These are phyloP conservation scores for Urocynchramus pylzowi DNA, from an alignment of 2,113 vertebrate genomes.

Conservation along the genomic window DNA sequence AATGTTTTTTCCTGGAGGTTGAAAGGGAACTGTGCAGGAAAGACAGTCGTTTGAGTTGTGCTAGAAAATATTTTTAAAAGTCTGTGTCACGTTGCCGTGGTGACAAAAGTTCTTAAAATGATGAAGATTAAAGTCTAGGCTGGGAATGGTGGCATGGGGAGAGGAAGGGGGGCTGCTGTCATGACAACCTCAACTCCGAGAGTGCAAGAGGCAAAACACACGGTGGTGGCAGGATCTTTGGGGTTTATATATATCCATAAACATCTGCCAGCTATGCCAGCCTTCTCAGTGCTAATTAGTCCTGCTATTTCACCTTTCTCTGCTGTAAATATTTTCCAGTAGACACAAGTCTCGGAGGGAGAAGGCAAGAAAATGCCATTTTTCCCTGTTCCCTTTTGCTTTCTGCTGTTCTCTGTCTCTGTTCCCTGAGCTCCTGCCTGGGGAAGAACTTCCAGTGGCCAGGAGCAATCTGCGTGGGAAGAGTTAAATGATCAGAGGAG, in stretches of 20 bases:
- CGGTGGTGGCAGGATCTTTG: slow-evolving; percentile 21
- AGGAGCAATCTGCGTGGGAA: not conserved
- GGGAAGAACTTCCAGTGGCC: not conserved
- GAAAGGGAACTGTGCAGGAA: not conserved
- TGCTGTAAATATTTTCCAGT: not conserved
- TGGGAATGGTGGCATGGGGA: slow-evolving; percentile 26
- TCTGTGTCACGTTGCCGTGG: slow-evolving; percentile 33
- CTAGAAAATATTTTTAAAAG: slow-evolving; percentile 53
- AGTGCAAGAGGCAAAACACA: slow-evolving; percentile 34
- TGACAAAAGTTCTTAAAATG: slow-evolving; percentile 56
- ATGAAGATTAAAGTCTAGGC: slow-evolving; percentile 30
- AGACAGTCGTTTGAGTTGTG: not conserved
- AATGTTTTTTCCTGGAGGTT: not conserved
- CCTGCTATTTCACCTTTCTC: slow-evolving; percentile 30
- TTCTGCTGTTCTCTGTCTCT: not conserved
- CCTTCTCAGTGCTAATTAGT: slow-evolving; percentile 16
- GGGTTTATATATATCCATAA: slow-evolving; percentile 25
- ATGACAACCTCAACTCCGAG: not conserved
- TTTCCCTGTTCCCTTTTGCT: not conserved
- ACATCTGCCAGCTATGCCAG: slow-evolving; percentile 12
- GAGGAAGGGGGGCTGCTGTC: slow-evolving; percentile 37
- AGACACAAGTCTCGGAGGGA: not conserved
- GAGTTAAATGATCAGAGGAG: not conserved
- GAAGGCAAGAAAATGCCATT: not conserved
- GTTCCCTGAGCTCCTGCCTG: not conserved